Base-by-base conservation (phyloP, 2,113 vertebrate genomes). In the Pogona vitticeps region DNA sequence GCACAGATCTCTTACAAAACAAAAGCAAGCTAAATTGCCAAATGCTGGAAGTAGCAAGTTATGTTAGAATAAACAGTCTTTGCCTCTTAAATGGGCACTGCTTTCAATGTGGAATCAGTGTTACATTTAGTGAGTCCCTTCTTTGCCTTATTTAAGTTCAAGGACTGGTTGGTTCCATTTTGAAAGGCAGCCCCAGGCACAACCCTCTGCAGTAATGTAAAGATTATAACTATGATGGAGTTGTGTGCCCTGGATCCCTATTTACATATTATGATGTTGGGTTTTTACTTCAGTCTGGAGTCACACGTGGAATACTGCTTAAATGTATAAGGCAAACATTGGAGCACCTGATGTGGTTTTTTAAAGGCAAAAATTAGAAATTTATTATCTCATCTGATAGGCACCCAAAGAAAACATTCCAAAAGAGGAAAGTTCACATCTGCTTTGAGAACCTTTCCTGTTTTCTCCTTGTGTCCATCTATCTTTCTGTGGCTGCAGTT, bases 341-440 rank as follows among this genome's bases (percentile, higher is more conserved):
- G 52, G 46, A 31, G 1, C 42, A 28, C 38, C 59, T 76, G 40
- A 18, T 36, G 3, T 31, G 68, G 72, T 84, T 52, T 80, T 61
- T 31, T 80, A n/a, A n/a, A 42, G 28, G 20, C 52, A 63, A 65
- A 67, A 76, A 76, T 13, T 42, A 38, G 59, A 78, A 83, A 38
- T 17, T 21, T 56, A 38, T 76, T 75, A 56, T 76, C n/a, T 71
- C 40, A 28, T 38, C 67, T 71, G 72, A 77, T 72, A 77, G 72
- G 40, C 76, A 86, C 38, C 81, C 40, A 5, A 17, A 65, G 17
- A 63, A 73, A 67, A 21, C 42, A 67, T 58, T 78, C 75, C 68
- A 56, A 75, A 40, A 56, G 65, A 76, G 26, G 61, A 89, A 84
- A 28, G 38, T 72, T 84, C n/a, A 52, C 71, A 81, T 78, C 63